phyloP scores from a whole-genome alignment of 2,113 vertebrate genomes.

The Pyxicephalus adspersus region DNA sequence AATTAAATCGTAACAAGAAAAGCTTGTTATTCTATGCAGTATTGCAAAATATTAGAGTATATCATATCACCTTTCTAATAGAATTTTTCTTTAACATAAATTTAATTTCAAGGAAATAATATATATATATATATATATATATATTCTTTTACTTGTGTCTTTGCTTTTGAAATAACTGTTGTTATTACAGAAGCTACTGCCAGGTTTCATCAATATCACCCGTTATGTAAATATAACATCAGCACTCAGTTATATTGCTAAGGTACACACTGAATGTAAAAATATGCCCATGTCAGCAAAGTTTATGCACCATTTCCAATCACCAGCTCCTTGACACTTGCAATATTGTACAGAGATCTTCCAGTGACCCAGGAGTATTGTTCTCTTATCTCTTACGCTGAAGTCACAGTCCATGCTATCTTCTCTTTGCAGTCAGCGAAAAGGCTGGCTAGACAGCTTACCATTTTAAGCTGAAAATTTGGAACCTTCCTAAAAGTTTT shows the following conservation, averaged over 20 bases:
- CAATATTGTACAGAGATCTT: constrained; percentile 49
- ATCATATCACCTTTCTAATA: no score
- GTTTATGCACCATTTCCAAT: constrained; percentile 54
- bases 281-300: constrained; percentile 42
- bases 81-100: no score
- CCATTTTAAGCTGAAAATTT: constrained; percentile 35
- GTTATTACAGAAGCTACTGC: neutral
- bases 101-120: neutral
- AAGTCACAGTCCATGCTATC: constrained; percentile 44
- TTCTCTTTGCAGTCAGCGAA: constrained; percentile 38
- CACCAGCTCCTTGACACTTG: constrained; percentile 53
- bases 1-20: no score
- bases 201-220: constrained; percentile 3
- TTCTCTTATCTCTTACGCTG: constrained; percentile 45
- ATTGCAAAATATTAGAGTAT: no score
- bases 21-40: no score
- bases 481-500: constrained; percentile 20
- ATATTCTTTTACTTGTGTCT: neutral
- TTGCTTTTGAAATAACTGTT: neutral
- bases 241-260: constrained; percentile 20
- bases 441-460: constrained; percentile 9
- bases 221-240: constrained; percentile 29
- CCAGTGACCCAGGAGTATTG: constrained; percentile 52
- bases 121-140: neutral
- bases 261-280: constrained; percentile 20